Conservation (phyloP, 2,113 vertebrate genomes). For the Turdus rufiventris region DNA sequence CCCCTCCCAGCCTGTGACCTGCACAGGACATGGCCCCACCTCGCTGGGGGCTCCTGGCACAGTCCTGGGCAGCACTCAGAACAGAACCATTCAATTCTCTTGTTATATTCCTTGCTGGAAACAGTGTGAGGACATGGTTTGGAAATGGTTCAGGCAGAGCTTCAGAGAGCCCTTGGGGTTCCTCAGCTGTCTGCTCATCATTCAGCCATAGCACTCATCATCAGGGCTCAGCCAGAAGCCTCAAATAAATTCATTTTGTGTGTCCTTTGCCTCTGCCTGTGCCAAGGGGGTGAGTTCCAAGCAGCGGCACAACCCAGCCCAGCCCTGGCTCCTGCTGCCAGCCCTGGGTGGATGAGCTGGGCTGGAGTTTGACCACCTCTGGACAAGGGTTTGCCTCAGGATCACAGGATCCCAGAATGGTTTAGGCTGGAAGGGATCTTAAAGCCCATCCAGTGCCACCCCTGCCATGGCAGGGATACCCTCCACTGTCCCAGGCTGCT, state of each 20-base stretch:
- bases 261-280: neutral
- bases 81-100: neutral
- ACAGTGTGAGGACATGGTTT: neutral
- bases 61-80: accelerated
- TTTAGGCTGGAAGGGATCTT: neutral
- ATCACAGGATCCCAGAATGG: neutral
- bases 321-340: neutral
- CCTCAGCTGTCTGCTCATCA: neutral
- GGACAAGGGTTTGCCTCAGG: neutral
- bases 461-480: neutral
- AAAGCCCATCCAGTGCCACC: neutral
- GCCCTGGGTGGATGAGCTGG: no score
- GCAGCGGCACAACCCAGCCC: neutral
- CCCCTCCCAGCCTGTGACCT: neutral
- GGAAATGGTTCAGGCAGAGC: neutral
- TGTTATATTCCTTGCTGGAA: neutral
- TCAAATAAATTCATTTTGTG: neutral
- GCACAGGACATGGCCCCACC: neutral
- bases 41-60: neutral
- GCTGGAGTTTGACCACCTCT: neutral
- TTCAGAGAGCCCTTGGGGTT: neutral
- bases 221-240: neutral
- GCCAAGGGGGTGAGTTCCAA: neutral
- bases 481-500: neutral
- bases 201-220: accelerated